A percentile compares a stretch with the other conserved stretches of the same genome.
phyloP scores from a whole-genome alignment of 1,140 invertebrate species.

The Pseudomyrmex dendroicus region DNA sequence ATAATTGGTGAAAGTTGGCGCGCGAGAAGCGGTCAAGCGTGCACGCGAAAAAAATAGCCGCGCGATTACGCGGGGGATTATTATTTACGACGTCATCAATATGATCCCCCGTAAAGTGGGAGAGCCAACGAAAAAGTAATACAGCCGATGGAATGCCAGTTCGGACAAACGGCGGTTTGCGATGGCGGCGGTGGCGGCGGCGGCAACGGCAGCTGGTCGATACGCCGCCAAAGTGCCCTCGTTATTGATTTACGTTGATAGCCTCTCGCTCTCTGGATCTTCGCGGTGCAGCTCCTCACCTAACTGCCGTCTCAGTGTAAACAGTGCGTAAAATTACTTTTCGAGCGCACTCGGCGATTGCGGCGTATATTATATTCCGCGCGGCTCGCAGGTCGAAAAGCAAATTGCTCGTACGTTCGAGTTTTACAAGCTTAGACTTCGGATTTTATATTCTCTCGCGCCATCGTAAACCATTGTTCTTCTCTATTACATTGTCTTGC shows the following conservation, averaged over 20 bases:
- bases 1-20: slow-evolving; percentile 69
- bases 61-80: slow-evolving; percentile 65
- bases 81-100: slow-evolving; percentile 76
- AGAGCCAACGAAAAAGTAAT: slow-evolving; percentile 72
- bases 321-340: slow-evolving; percentile 76
- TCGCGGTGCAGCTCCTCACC: slow-evolving; percentile 53
- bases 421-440: slow-evolving; percentile 6
- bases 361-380: slow-evolving; percentile 14
- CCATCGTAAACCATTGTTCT: slow-evolving; percentile 40
- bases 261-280: slow-evolving; percentile 73
- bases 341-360: slow-evolving; percentile 21
- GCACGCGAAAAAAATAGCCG: slow-evolving; percentile 13
- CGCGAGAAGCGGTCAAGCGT: background rate
- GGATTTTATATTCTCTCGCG: slow-evolving; percentile 5
- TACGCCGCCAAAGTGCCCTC: slow-evolving; percentile 78
- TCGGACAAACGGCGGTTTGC: background rate
- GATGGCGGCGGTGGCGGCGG: background rate
- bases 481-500: background rate
- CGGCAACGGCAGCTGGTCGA: slow-evolving; percentile 77
- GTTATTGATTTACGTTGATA: slow-evolving; percentile 83
- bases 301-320: slow-evolving; percentile 66
- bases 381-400: slow-evolving; percentile 7
- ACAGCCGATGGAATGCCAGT: slow-evolving; percentile 74
- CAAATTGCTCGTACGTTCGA: slow-evolving; percentile 59
- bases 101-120: slow-evolving; percentile 74